Base-by-base conservation (phyloP, 2,888 invertebrate genomes). In the Yponomeuta malinellus region DNA sequence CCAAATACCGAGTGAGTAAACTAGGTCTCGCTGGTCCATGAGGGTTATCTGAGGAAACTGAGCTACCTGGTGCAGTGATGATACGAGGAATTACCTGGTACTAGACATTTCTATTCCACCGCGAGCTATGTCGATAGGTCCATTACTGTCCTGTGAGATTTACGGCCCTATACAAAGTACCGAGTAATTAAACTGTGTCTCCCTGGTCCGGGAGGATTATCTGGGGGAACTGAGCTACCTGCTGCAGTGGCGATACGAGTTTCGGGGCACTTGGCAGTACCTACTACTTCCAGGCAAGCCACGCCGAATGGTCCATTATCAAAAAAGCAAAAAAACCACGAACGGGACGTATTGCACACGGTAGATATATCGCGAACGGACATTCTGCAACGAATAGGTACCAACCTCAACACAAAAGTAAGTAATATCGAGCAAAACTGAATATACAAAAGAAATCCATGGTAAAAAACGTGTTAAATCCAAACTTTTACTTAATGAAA, bases 91-190 rank as follows among this genome's bases (percentile, higher is more conserved):
- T 84, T 94, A 64, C 94, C 94, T 5, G 94, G 94, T 70, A 93
- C 94, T 33, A 98, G 98, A 98, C 96, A 96, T 82, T 97, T 96
- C 83, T 97, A 96, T 82, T 93, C 95, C 68, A 95, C 96, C 80
- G 94, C 95, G 77, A 94, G 94, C 70, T 95, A 95, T 93, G 93
- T 94, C 1, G 93, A 94, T 76, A 86, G 93, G 76, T 93, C 93
- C 31, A 94, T 94, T 64, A 96, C 96, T 76, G 93, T 94, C 43
- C 95, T 98, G 10, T 95, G 96, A 74, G 15, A 95, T 76, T 92
- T 98, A 69, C 95, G 96, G 75, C 98, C 98, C 0, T 98, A 97
- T 82, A 96, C 97, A 0, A 97, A 96, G 82, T 98, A 98, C 83
- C 94, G 96, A 93, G 98, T 98, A 90, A 90, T 93, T 82, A 33